phyloP scores from a whole-genome alignment of 2,797 vertebrate species.

The Rhinella marina region DNA sequence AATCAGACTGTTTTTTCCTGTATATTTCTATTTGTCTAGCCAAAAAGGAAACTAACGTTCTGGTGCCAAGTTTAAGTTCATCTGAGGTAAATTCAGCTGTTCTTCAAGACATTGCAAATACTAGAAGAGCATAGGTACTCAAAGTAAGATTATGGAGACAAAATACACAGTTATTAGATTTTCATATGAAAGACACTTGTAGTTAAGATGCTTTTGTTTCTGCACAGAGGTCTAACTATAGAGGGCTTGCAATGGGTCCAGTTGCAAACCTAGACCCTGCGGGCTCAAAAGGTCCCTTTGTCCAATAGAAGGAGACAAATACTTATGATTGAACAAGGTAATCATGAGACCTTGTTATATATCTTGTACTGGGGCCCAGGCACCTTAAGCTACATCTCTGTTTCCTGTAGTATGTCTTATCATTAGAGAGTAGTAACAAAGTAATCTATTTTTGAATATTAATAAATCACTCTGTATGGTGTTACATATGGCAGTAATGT shows the following conservation, averaged over 20 bases:
- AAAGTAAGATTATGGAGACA: neutral
- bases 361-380: neutral
- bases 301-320: neutral
- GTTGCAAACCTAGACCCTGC: too few relatives aligned
- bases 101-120: neutral
- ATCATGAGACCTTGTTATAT: neutral
- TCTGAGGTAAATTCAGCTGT: neutral
- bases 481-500: neutral
- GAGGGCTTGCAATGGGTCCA: neutral
- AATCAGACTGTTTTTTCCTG: constrained; percentile 1
- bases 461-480: neutral
- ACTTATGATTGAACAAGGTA: neutral
- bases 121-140: neutral
- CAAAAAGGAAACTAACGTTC: constrained; percentile 17
- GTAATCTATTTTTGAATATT: neutral
- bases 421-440: neutral
- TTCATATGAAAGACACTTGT: neutral
- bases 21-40: neutral
- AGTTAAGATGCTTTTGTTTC: neutral
- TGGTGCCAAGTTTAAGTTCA: constrained; percentile 18
- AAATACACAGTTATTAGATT: neutral
- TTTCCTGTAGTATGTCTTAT: neutral
- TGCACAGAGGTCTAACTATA: neutral
- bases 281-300: too few relatives aligned
- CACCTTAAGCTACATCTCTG: neutral